These are phyloP conservation scores for Knipowitschia caucasica DNA, from an alignment of 2,797 vertebrate genomes.

Conservation along the genomic window DNA sequence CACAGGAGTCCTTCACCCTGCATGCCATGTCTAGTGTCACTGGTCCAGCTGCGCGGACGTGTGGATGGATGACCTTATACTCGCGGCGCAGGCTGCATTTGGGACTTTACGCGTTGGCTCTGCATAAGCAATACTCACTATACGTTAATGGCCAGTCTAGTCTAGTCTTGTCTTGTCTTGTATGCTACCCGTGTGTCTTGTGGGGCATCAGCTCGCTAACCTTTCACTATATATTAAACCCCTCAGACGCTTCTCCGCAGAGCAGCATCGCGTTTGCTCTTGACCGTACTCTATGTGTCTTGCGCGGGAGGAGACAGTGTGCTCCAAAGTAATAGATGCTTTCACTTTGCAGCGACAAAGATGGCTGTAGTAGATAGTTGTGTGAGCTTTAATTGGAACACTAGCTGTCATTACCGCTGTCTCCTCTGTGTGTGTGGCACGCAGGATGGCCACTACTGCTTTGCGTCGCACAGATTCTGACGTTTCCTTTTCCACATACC, in stretches of 20 bases:
- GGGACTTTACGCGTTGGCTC: slow-evolving; percentile 13
- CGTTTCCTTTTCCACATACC: neutral
- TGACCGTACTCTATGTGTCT: slow-evolving; percentile 1
- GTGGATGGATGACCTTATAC: slow-evolving; percentile 35
- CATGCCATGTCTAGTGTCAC: slow-evolving; percentile 21
- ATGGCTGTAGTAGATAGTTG: slow-evolving; percentile 18
- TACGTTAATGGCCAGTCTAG: neutral
- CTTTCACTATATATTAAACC: slow-evolving; percentile 16
- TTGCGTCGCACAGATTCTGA: slow-evolving; percentile 21
- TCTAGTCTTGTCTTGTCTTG: slow-evolving; percentile 7
- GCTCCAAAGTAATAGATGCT: slow-evolving; percentile 14
- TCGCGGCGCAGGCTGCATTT: slow-evolving; percentile 13
- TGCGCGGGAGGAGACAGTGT: slow-evolving; percentile 19
- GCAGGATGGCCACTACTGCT: slow-evolving; percentile 20
- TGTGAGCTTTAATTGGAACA: slow-evolving; percentile 39
- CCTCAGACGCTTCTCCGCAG: slow-evolving; percentile 30
- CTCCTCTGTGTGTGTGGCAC: slow-evolving; percentile 9
- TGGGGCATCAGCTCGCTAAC: slow-evolving; percentile 12
- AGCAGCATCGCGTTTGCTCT: slow-evolving; percentile 18
- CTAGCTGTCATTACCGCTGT: slow-evolving; percentile 36
- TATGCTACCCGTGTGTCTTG: slow-evolving; percentile 7
- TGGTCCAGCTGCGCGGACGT: slow-evolving; percentile 12
- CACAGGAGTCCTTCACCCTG: slow-evolving; percentile 6
- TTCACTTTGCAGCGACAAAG: slow-evolving; percentile 17
- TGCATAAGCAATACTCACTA: neutral